phyloP scores from a whole-genome alignment of 2,113 vertebrate genomes.

The Fukomys damarensis region DNA sequence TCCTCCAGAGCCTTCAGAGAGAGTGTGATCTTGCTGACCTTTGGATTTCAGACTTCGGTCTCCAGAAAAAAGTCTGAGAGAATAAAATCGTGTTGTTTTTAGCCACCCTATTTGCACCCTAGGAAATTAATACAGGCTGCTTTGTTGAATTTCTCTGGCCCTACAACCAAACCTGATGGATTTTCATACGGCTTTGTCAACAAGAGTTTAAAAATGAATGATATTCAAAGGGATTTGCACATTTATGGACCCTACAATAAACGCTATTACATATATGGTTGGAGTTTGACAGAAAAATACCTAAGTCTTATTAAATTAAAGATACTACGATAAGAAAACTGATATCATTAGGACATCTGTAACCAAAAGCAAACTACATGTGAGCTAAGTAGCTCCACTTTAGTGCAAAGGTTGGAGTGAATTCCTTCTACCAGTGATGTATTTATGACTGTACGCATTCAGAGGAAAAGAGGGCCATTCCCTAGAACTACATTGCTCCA shows the following conservation, averaged over 20 bases:
- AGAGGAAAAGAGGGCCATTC: not conserved
- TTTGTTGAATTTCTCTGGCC: not conserved
- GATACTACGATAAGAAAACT: not conserved
- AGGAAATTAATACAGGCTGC: not conserved
- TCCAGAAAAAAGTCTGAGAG: not conserved
- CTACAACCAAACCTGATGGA: not conserved
- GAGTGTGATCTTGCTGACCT: fast-evolving
- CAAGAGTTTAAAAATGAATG: not conserved
- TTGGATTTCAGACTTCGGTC: not conserved
- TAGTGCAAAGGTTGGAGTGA: not conserved
- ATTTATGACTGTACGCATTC: no score
- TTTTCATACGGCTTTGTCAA: not conserved
- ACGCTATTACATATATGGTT: no score
- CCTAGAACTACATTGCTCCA: not conserved
- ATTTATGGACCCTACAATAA: not conserved
- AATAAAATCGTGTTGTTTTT: not conserved
- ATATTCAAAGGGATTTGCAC: fast-evolving
- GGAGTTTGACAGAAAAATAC: not conserved
- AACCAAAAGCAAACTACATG: not conserved
- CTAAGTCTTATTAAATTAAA: not conserved
- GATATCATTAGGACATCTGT: not conserved
- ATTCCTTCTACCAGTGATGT: not conserved
- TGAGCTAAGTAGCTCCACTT: not conserved
- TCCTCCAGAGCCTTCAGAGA: no score
- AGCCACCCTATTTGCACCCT: not conserved